Base-by-base conservation (phyloP, 2,113 vertebrate species). In the Odontophorus gujanensis region DNA sequence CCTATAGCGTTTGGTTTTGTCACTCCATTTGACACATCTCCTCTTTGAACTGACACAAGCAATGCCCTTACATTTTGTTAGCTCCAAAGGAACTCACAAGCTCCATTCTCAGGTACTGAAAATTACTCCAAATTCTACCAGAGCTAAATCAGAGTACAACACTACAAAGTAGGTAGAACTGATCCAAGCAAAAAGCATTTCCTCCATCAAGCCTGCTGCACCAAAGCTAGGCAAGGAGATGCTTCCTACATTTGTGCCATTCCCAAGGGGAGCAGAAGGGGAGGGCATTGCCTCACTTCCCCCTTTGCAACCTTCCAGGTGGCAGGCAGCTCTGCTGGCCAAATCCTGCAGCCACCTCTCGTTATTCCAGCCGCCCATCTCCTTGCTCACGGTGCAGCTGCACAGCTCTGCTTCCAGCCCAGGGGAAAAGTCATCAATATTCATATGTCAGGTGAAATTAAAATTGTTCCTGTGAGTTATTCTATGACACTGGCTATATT, bases 401-500 rank as follows among this genome's bases (percentile, higher is more conserved):
- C 62, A 43, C 62, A 3, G 1, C n/a, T 42, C 83, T 84, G 50
- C 3, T 76, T 87, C 67, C 89, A 92, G 78, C 62, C 63, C 81
- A 76, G 67, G 55, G 79, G 81, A 80, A 25, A 81, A 87, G 78
- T 28, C 87, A 87, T 85, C 82, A 87, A 77, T 79, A 92, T 30
- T 47, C 43, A 47, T 81, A 55, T 3, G 5, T 80, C 68, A 93
- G 81, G 18, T 57, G 76, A 93, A 95, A 97, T 95, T 83, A 91
- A 87, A 96, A 74, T 81, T 93, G 81, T 85, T 67, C 51, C 85
- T 63, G 1, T 85, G 81, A 92, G 42, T 95, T 92, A 95, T 67
- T 91, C 68, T 14, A 4, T 36, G 67, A 92, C 75, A 87, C 50
- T 3, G 1, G 78, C 42, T 43, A 43, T 89, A 89, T 85, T 87